A percentile compares a stretch with the other conserved stretches of the same genome.
Conservation (phyloP, 2,113 vertebrate genomes). For the Oncorhynchus gorbuscha region DNA sequence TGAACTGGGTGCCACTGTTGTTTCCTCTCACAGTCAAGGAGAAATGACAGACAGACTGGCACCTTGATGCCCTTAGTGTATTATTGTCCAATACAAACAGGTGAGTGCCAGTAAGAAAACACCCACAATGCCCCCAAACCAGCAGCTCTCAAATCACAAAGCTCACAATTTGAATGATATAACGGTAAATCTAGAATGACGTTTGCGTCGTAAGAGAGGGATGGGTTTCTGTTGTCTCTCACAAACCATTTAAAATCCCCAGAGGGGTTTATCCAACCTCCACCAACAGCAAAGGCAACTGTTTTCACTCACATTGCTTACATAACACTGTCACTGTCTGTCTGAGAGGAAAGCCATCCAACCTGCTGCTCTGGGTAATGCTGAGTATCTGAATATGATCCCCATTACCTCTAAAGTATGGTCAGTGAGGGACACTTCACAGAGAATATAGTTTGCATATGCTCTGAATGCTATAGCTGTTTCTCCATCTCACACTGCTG, state of each 20-base stretch:
- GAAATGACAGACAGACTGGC: not conserved
- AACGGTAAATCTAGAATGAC: not conserved
- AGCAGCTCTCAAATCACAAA: not conserved
- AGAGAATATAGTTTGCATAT: not conserved
- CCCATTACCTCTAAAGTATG: not conserved
- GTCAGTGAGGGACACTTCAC: not conserved
- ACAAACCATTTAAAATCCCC: too few relatives aligned
- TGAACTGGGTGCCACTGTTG: not conserved
- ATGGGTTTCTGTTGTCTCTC: not conserved
- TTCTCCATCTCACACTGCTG: too few relatives aligned
- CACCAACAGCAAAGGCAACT: not conserved
- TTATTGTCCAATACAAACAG: not conserved
- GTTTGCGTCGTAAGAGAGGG: not conserved
- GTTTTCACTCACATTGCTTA: not conserved
- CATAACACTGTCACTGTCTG: not conserved
- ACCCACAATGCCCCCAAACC: not conserved
- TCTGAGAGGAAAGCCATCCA: not conserved
- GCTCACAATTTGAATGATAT: not conserved
- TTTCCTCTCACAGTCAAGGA: not conserved
- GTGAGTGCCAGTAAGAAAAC: not conserved
- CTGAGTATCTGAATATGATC: not conserved
- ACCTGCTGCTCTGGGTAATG: not conserved
- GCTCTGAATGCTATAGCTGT: too few relatives aligned
- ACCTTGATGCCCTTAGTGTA: not conserved
- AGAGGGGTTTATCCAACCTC: not conserved